Percentiles rank a stretch among this genome's conserved stretches.
phyloP scores from a whole-genome alignment of 2,113 vertebrate genomes.

The Protobothrops mucrosquamatus region DNA sequence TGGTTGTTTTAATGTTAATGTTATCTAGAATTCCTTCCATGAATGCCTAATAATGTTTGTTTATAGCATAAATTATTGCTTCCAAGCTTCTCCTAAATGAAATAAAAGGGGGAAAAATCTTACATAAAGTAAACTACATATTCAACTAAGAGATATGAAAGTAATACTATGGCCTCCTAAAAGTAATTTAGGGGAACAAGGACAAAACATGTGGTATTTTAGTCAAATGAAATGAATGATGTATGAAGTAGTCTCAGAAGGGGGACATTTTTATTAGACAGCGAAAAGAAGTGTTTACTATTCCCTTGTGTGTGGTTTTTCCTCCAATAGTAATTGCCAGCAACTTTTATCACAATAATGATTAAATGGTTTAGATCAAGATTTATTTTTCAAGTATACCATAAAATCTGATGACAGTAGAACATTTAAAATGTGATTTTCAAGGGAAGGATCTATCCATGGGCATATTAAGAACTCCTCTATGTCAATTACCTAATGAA shows the following conservation, averaged over 20 bases:
- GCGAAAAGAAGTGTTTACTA: neutral
- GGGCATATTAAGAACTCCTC: neutral
- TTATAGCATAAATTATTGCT: neutral
- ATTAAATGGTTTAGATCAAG: neutral
- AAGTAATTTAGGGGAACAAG: neutral
- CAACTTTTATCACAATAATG: neutral
- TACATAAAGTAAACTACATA: neutral
- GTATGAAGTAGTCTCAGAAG: neutral
- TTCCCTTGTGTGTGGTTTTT: neutral
- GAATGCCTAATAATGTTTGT: neutral
- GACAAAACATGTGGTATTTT: neutral
- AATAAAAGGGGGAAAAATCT: neutral
- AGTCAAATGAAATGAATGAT: neutral
- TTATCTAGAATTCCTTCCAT: slow-evolving; percentile 15
- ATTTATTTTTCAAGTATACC: neutral
- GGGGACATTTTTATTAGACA: neutral
- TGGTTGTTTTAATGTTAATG: neutral
- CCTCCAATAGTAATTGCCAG: neutral
- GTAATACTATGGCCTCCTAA: neutral
- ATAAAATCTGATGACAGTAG: neutral
- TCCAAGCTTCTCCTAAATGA: neutral
- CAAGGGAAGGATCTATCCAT: neutral
- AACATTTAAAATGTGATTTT: neutral
- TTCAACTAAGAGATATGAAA: neutral
- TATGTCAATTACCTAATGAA: neutral